Percentiles rank a stretch among this genome's conserved stretches.
These are phyloP conservation scores for Apodemus speciosus DNA, from an alignment of 2,113 vertebrate species.

Conservation along the genomic window DNA sequence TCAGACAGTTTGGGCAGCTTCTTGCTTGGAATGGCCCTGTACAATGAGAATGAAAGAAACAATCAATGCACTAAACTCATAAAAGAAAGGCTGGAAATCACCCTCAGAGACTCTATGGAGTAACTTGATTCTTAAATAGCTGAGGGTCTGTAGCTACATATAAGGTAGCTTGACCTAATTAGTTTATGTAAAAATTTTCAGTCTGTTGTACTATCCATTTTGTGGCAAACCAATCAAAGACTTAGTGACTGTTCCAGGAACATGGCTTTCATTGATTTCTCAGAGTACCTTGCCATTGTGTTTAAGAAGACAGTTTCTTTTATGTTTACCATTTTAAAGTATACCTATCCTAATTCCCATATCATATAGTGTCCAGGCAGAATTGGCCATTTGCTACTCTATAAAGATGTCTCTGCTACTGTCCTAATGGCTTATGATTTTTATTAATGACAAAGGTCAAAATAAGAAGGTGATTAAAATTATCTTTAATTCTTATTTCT, in stretches of 20 bases:
- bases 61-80: background rate
- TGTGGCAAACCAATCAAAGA: background rate
- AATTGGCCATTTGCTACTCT: background rate
- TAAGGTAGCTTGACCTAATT: background rate
- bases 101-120: background rate
- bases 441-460: background rate
- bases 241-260: background rate
- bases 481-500: background rate
- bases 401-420: background rate
- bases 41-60: background rate
- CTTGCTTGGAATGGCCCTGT: background rate
- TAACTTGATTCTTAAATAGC: background rate
- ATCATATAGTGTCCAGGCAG: background rate
- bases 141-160: background rate
- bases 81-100: too few relatives aligned
- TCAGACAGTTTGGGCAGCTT: background rate
- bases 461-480: background rate
- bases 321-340: background rate
- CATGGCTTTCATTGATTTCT: background rate
- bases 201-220: background rate
- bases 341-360: background rate
- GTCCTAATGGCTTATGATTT: background rate
- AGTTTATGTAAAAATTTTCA: background rate
- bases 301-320: background rate
- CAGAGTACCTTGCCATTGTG: background rate